Percentiles rank a stretch among this genome's conserved stretches.
Evolutionary conservation across 2,797 vertebrate species (phyloP).

Genomic region (Etheostoma perlongum): DNA sequence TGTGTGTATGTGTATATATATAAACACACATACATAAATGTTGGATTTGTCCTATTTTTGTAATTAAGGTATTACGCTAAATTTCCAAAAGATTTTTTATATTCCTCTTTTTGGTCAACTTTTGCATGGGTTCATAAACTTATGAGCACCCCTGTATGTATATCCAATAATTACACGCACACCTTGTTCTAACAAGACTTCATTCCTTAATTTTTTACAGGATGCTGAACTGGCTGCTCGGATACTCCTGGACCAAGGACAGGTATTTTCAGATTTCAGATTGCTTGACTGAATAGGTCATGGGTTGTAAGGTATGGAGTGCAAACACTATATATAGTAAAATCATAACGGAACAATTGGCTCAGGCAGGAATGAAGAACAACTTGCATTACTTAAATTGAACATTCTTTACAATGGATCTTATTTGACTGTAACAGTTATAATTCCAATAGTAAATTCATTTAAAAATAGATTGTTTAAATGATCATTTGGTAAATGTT

Average conservation of each 20-base stretch:
- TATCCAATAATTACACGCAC: background rate
- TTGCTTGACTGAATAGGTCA: too few relatives aligned
- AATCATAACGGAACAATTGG: background rate
- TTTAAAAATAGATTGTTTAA: too few relatives aligned
- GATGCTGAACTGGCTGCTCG: conserved; percentile 90
- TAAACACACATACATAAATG: too few relatives aligned
- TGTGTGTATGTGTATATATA: too few relatives aligned
- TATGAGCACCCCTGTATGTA: background rate
- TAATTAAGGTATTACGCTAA: too few relatives aligned
- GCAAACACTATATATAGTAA: background rate
- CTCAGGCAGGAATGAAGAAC: background rate
- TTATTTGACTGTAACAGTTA: too few relatives aligned
- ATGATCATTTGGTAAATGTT: too few relatives aligned
- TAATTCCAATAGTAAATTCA: too few relatives aligned
- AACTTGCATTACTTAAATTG: background rate
- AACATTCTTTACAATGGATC: background rate
- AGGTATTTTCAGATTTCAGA: conserved; percentile 75
- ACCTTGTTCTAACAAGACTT: background rate
- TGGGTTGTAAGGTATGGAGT: background rate
- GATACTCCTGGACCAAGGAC: conserved; percentile 90
- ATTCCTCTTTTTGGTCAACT: too few relatives aligned
- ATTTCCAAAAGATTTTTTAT: too few relatives aligned
- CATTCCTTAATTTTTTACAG: conserved; percentile 63
- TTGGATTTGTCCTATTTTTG: too few relatives aligned
- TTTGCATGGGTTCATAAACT: too few relatives aligned